Evolutionary conservation across 2,113 vertebrate species (phyloP).

Genomic region (Shinisaurus crocodilurus): DNA sequence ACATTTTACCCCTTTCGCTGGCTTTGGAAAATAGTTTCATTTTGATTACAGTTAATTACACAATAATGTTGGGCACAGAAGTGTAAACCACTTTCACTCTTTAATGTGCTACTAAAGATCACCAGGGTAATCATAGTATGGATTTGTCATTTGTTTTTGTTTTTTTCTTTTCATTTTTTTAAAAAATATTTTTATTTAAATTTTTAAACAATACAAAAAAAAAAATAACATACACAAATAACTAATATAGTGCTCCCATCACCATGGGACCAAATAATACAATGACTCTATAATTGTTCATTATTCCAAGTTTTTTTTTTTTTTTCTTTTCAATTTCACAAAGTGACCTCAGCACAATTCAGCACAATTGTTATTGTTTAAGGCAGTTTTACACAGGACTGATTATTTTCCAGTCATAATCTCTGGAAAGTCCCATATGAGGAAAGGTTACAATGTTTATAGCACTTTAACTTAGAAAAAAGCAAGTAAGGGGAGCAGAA

Average conservation of each 20-base stretch:
- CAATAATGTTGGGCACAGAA: constrained; percentile 16
- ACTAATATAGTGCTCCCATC: too few relatives aligned
- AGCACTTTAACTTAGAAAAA: too few relatives aligned
- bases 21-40: constrained; percentile 52
- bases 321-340: too few relatives aligned
- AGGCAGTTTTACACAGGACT: constrained; percentile 60
- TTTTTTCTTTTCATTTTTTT: neutral
- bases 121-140: constrained; percentile 39
- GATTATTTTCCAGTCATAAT: constrained; percentile 63
- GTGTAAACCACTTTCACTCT: constrained; percentile 47
- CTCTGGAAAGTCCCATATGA: constrained; percentile 26
- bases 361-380: constrained; percentile 23
- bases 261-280: too few relatives aligned
- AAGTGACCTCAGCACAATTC: constrained; percentile 33
- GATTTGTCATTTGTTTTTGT: constrained; percentile 36
- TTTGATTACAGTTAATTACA: constrained; percentile 56
- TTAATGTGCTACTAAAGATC: constrained; percentile 45
- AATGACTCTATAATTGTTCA: too few relatives aligned
- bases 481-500: too few relatives aligned
- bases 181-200: too few relatives aligned
- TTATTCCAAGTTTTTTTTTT: too few relatives aligned
- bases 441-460: too few relatives aligned
- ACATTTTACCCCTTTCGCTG: neutral
- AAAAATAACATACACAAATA: too few relatives aligned
- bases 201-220: too few relatives aligned